These are phyloP conservation scores for Pseudochirops cupreus DNA, from an alignment of 2,797 vertebrate genomes.

Conservation along the genomic window DNA sequence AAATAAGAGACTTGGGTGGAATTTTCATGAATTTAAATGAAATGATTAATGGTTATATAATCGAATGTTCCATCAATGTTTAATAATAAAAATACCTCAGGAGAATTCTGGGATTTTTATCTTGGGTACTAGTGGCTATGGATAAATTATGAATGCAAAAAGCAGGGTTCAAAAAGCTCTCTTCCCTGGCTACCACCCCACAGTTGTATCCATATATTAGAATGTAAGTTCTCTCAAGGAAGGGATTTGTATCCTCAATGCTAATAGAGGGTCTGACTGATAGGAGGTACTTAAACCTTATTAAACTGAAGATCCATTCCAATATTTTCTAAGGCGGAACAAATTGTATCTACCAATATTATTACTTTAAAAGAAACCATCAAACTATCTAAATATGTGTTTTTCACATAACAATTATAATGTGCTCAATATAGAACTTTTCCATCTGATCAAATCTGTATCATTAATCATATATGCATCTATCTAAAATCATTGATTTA, in stretches of 20 bases:
- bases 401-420: neutral
- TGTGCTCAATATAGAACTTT: neutral
- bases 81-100: neutral
- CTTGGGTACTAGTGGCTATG: conserved; percentile 42
- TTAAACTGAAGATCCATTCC: neutral
- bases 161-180: neutral
- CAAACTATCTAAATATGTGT: neutral
- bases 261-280: neutral
- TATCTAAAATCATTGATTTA: neutral
- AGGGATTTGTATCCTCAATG: neutral
- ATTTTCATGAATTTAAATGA: conserved; percentile 25
- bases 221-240: neutral
- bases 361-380: conserved; percentile 32
- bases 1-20: conserved; percentile 26
- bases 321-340: neutral
- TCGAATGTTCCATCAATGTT: neutral
- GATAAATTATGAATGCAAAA: conserved; percentile 32
- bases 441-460: neutral
- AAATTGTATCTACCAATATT: neutral
- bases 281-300: neutral
- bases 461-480: neutral
- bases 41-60: conserved; percentile 30
- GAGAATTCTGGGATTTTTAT: conserved; percentile 33
- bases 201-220: neutral
- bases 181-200: neutral